phyloP scores from a whole-genome alignment of 2,888 invertebrate species.

The Phorcus lineatus region DNA sequence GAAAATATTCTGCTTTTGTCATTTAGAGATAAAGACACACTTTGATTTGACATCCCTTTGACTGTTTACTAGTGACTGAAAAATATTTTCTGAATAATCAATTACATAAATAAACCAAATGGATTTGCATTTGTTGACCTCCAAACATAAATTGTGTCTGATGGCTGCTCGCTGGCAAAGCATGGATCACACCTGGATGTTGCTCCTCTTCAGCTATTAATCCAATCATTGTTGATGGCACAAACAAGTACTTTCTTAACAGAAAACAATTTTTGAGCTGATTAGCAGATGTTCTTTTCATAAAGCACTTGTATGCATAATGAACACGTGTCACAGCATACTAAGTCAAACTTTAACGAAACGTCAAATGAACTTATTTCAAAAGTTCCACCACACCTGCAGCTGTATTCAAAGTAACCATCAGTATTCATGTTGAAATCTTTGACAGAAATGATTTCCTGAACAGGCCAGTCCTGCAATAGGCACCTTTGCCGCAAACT shows the following conservation, averaged over 20 bases:
- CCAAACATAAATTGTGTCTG: no score
- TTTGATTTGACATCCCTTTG: no score
- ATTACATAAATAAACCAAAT: background rate
- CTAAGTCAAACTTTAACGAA: constrained; percentile 59
- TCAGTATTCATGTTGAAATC: constrained; percentile 55
- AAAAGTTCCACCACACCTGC: constrained; percentile 67
- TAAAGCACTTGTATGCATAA: constrained; percentile 60
- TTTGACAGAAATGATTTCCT: constrained; percentile 61
- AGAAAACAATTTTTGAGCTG: background rate
- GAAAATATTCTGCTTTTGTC: no score
- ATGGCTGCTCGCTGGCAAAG: no score
- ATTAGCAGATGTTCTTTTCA: background rate
- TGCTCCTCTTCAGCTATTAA: no score
- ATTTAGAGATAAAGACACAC: no score
- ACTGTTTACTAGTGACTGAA: no score
- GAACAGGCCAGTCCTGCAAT: constrained; percentile 65
- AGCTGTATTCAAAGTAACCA: constrained; percentile 47
- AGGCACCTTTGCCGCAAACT: constrained; percentile 61
- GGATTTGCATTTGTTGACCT: no score
- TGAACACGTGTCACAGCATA: constrained; percentile 69
- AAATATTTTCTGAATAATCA: no score
- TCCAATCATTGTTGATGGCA: no score
- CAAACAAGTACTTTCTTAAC: no score
- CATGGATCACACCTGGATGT: no score
- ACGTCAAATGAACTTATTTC: constrained; percentile 52